Evolutionary conservation across 1,140 invertebrate species (phyloP), one percentile per base, ranked within the genome.

Genomic region (Lepidurus couesii): DNA sequence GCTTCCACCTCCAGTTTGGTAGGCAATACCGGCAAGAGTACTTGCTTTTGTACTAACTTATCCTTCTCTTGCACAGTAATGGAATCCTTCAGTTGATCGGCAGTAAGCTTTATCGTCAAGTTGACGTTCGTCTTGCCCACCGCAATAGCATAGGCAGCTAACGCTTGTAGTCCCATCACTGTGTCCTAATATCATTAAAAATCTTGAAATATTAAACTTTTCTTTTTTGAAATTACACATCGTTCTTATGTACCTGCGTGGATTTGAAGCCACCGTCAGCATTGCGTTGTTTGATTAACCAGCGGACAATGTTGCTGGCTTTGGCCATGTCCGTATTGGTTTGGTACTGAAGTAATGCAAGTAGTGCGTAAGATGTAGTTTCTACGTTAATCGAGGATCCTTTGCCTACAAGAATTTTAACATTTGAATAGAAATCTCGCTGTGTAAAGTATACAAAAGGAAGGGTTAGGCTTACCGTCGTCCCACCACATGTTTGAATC

Each of bases 231-330:
- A 1, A 16, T 11, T 7, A 16, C 53, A 65, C n/a, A 65, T 1
- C 1, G 1, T 47, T 47, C 45, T 1, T 10, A 47, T 11, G 0
- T 65, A 65, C 53, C 80, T 84, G 89, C 0, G 90, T 90, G 9
- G 91, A 92, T 0, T 89, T 86, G 82, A 93, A 95, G 11, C 93
- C 93, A 34, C 93, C 93, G 44, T 90, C 85, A 73, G 88, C 87
- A 84, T 94, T 95, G 76, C 92, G 86, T 83, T 94, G 90, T 44
- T 88, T 86, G 6, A 91, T 89, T 79, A 95, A 85, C 92, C 92
- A 95, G 53, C 89, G 87, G 1, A 91, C 84, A 2, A 89, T 88
- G 75, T 89, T 89, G 53, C 88, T 82, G 1, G 87, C 85, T 24
- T 86, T 84, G 24, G 87, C 83, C 79, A 90, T 87, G 81, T 91